phyloP scores from a whole-genome alignment of 2,113 vertebrate species.

The Salvelinus sp. region DNA sequence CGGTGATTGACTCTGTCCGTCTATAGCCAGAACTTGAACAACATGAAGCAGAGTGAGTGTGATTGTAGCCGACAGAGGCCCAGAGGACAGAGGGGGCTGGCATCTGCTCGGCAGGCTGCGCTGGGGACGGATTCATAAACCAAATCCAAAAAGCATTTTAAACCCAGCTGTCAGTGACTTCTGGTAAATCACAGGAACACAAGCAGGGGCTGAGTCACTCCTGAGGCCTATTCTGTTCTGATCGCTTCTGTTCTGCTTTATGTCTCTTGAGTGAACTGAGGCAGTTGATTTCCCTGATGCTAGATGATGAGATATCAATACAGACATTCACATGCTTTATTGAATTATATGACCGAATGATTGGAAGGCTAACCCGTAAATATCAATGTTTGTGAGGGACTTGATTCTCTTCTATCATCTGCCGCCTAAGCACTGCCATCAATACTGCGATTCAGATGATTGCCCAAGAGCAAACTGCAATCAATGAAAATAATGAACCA shows the following conservation, averaged over 20 bases:
- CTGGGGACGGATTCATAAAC: conserved; percentile 49
- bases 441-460: neutral
- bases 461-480: conserved; percentile 1
- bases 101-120: conserved; percentile 59
- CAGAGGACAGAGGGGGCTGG: conserved; percentile 53
- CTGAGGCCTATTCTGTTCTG: conserved; percentile 5
- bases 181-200: conserved; percentile 39
- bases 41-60: conserved; percentile 5
- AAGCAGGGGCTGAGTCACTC: conserved; percentile 37
- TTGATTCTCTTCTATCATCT: too few relatives aligned
- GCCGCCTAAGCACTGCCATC: neutral
- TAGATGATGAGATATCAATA: conserved; percentile 39
- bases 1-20: conserved; percentile 44
- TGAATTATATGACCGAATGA: neutral
- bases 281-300: conserved; percentile 51
- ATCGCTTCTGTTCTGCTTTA: conserved; percentile 13
- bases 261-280: conserved; percentile 24
- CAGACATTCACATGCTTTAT: conserved; percentile 19
- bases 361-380: neutral
- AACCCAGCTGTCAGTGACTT: conserved; percentile 58
- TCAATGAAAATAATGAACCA: neutral
- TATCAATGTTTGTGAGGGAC: too few relatives aligned
- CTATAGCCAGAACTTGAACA: conserved; percentile 4
- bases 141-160: conserved; percentile 54
- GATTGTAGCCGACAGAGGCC: conserved; percentile 39